A percentile compares a stretch with the other conserved stretches of the same genome.
These are phyloP conservation scores for Hycleus cichorii DNA, from an alignment of 1,140 invertebrate species.

Conservation along the genomic window DNA sequence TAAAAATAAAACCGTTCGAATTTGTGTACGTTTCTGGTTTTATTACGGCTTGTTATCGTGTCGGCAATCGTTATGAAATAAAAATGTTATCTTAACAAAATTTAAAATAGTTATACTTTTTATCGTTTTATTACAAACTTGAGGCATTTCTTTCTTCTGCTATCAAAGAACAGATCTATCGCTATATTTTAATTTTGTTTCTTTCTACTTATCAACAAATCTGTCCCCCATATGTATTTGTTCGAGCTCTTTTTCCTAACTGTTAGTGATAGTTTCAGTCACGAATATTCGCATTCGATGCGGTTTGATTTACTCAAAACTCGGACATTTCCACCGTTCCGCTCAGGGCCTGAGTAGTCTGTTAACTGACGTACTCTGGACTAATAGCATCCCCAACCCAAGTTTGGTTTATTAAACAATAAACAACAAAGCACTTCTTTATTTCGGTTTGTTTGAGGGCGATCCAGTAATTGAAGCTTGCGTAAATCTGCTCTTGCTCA, in stretches of 20 bases:
- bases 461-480: too few species aligned
- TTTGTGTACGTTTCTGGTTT: slow-evolving; percentile 4
- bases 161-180: not conserved
- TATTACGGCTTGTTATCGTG: slow-evolving; percentile 1
- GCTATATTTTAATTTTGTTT: slow-evolving; percentile 8
- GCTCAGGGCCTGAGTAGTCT: too few species aligned
- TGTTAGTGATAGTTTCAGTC: slow-evolving; percentile 16
- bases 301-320: slow-evolving; percentile 18
- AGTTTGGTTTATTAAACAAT: too few species aligned
- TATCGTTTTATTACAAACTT: slow-evolving; percentile 1
- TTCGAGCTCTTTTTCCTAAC: not conserved
- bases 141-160: not conserved
- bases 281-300: slow-evolving; percentile 20
- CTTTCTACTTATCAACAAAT: not conserved
- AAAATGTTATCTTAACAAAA: slow-evolving; percentile 5
- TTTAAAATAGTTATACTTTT: slow-evolving; percentile 5
- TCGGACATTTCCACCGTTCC: not conserved
- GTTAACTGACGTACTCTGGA: too few species aligned
- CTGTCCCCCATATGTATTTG: slow-evolving; percentile 4
- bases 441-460: too few species aligned
- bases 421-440: too few species aligned
- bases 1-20: slow-evolving; percentile 1
- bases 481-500: too few species aligned
- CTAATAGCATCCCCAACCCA: too few species aligned
- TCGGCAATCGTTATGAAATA: not conserved